phyloP scores from a whole-genome alignment of 2,888 invertebrate species.

The Steinernema carpocapsae region DNA sequence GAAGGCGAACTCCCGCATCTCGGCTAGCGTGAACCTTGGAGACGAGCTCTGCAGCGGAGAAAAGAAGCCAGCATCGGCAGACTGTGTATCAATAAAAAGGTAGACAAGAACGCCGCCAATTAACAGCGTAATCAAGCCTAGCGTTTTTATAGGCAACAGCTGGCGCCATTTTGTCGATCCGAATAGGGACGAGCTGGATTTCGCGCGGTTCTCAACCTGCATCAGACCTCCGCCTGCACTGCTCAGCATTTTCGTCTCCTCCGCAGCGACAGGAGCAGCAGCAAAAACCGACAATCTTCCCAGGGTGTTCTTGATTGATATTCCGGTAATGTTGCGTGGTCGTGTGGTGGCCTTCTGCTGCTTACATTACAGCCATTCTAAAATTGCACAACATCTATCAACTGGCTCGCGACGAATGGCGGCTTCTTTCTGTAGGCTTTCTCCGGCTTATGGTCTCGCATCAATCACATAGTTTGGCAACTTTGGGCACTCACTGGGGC shows the following conservation, averaged over 20 bases:
- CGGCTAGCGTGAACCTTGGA: slow-evolving; percentile 46
- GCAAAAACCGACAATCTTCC: background rate
- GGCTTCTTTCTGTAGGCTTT: slow-evolving; percentile 33
- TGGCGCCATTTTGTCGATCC: slow-evolving; percentile 19
- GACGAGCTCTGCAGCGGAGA: slow-evolving; percentile 22
- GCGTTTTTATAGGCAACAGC: slow-evolving; percentile 7
- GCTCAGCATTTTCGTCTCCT: background rate
- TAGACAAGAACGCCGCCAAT: slow-evolving; percentile 24
- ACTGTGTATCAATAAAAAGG: slow-evolving; percentile 8
- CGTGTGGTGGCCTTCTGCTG: background rate
- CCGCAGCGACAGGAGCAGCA: too few relatives aligned
- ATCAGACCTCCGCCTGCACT: slow-evolving; percentile 20
- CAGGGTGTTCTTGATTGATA: background rate
- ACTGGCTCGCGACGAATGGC: slow-evolving; percentile 10
- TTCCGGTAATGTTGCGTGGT: slow-evolving; percentile 16
- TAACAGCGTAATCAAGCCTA: background rate
- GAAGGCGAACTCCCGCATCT: slow-evolving; percentile 48
- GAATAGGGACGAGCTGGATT: slow-evolving; percentile 1
- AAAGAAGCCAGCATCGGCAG: background rate
- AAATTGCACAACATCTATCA: slow-evolving; percentile 31
- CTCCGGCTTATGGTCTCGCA: background rate
- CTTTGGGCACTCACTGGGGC: background rate
- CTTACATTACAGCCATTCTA: slow-evolving; percentile 30
- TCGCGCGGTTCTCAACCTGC: slow-evolving; percentile 24
- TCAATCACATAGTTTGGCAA: slow-evolving; percentile 17